Base-by-base conservation (phyloP, 37 sponge, comb jelly and placozoan genomes). In the Geodia barretti region DNA sequence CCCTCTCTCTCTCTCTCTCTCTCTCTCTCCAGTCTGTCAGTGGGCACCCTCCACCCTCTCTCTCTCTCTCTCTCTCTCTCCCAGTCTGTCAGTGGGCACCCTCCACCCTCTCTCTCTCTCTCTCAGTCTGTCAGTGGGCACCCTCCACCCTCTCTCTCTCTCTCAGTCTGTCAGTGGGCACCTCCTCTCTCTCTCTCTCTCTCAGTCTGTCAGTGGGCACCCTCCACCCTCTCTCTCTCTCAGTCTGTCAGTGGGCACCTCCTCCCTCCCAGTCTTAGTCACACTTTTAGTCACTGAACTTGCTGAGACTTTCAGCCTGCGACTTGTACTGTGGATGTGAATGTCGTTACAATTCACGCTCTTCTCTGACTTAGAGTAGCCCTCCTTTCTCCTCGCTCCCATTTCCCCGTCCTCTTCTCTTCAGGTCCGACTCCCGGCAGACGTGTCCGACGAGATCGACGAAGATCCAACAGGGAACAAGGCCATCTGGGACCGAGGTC, bases 391-490 rank as follows among this genome's bases (percentile, higher is more conserved):
- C 14, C 54, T 14, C 54, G 7, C 65, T 19, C 31, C 19, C 8
- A 4, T 38, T 67, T 14, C 14, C 54, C 54, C 54, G 29, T 75
- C 30, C 64, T 29, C 25, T 40, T 17, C 35, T 33, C 43, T 19
- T 3, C 62, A 95, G 95, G 31, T 87, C 1, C 89, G 96, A 30
- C 76, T 98, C 14, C 88, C 97, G 1, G 61, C 65, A 37, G 97
- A 96, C 66, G 83, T 87, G 24, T 77, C 82, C 5, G 99, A 98
- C 77, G 90, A 96, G 4, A 91, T 98, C 17, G 96, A 96, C 72
- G 99, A 98, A 35, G 99, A 98, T 68, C 99, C 99, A 4, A 92
- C 99, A 39, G 99, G 99, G 3, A 94, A 40, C 75, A 91, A 91
- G 69, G 85, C 97, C 2, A 82, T 98, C 30, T 98, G 99, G 99